Base-by-base conservation (phyloP, 2,888 invertebrate genomes). In the Sarcophaga subvicina region DNA sequence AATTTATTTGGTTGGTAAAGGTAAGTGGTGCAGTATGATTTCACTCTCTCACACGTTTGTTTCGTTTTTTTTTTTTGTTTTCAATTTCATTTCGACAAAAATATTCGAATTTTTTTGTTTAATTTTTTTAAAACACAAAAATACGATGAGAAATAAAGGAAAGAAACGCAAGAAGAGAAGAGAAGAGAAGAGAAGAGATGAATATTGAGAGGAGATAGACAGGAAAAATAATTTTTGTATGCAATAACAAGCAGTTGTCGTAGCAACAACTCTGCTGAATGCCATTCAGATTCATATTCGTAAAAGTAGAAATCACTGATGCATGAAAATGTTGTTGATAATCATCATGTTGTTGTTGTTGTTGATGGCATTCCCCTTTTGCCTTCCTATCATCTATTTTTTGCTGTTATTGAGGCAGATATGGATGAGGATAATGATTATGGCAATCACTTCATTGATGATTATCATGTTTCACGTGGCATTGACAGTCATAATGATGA, bases 201-300 rank as follows among this genome's bases (percentile, higher is more conserved):
- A 49, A 49, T 49, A 49, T 49, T 60, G 47, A 71, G 25, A 3
- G 45, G 49, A 66, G 71, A 67, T 67, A 80, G 71, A 78, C 27
- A 71, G 64, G 54, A 4, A 75, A 81, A 83, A 63, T 22, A 75
- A 82, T 82, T 81, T 82, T 54, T 12, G 1, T 85, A 70, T 83
- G 80, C 72, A 85, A 85, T 83, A 88, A 85, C 83, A 85, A 80
- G 80, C 69, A 78, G 88, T 88, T 88, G 80, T 75, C 78, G 85
- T 83, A 66, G 85, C 88, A 88, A 88, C 85, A 22, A 22, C 22
- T 22, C 22, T 22, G 67, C 20, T 45, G 27, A 64, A 83, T 71
- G 70, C 76, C 85, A 85, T 87, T 87, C 85, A 76, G 64, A 85
- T 83, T 87, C 69, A 70, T 22, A 85, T 83, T 87, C 69, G 70